Evolutionary conservation across 1,140 invertebrate species (phyloP).

Genomic region (Drosophila nigromelanica): DNA sequence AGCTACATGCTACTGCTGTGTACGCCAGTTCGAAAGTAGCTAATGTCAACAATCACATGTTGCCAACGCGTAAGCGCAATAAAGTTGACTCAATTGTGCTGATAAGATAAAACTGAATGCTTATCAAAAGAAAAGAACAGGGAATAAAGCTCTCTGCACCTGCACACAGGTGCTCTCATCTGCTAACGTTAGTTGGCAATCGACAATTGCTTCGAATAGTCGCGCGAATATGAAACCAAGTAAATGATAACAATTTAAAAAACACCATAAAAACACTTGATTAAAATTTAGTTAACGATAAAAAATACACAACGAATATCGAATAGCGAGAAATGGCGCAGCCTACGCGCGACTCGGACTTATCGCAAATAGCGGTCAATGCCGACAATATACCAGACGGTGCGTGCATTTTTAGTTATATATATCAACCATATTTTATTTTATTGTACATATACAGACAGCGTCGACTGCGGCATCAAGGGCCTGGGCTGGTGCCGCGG

Average conservation of each 20-base stretch:
- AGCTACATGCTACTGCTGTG: slow-evolving; percentile 10
- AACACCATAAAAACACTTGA: slow-evolving; percentile 6
- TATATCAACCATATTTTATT: too few relatives aligned
- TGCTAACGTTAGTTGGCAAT: slow-evolving; percentile 39
- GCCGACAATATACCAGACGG: slow-evolving; percentile 76
- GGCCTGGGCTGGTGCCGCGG: slow-evolving; percentile 85
- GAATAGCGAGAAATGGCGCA: slow-evolving; percentile 59
- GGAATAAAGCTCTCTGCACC: slow-evolving; percentile 9
- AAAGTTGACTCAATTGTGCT: slow-evolving; percentile 31
- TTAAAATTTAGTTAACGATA: slow-evolving; percentile 24
- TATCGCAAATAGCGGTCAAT: slow-evolving; percentile 77
- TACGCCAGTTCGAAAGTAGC: not conserved
- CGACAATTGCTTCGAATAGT: slow-evolving; percentile 61
- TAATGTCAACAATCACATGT: slow-evolving; percentile 6
- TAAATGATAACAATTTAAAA: slow-evolving; percentile 19
- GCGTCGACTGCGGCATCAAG: slow-evolving; percentile 87
- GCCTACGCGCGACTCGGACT: slow-evolving; percentile 66
- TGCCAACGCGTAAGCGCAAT: slow-evolving; percentile 43
- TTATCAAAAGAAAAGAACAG: slow-evolving; percentile 49
- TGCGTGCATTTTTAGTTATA: slow-evolving; percentile 32
- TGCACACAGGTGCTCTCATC: slow-evolving; percentile 2
- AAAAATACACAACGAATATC: slow-evolving; percentile 30
- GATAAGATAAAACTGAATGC: slow-evolving; percentile 60
- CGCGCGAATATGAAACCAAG: slow-evolving; percentile 53
- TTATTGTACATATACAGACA: too few relatives aligned